Evolutionary conservation across 1,140 invertebrate genomes (phyloP), one percentile per base, ranked within the genome.

Genomic region (Oncopeltus fasciatus): DNA sequence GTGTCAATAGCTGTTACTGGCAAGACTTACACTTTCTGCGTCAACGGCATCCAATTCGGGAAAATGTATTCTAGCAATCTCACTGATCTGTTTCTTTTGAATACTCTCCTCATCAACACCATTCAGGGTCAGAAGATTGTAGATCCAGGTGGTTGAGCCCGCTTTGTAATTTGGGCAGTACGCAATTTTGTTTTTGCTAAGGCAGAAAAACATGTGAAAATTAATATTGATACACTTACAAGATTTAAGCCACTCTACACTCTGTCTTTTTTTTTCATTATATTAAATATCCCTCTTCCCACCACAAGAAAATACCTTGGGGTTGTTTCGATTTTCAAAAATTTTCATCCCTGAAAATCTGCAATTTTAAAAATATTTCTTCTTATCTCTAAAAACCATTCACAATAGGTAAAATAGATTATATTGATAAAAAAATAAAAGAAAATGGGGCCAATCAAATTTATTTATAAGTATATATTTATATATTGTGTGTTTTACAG

Each of bases 141-240:
- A 75, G 65, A 81, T 74, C 77, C 77, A 80, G 0, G 72, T 73
- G 14, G 78, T 74, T 62, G 76, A 78, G 14, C 74, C 79, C 16
- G 77, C 75, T 71, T 81, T 81, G 63, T 78, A 81, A 47, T 81
- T 70, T 12, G 80, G 79, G 64, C 79, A 81, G 76, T 77, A 81
- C 0, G 75, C 74, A 49, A 81, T 61, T 28, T 71, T 68, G 60
- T 77, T 70, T 44, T 68, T 67, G 65, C 77, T 79, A 64, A 4
- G 61, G 67, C 46, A 56, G 26, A 24, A 14, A 12, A 51, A 33
- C 18, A 51, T 14, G 20, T 53, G 18, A 3, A 29, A 21, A 5
- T 61, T 24, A 21, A 28, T 29, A 16, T 29, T 12, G 20, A 49
- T 28, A 20, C 3, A 18, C 2, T 20, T 24, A 26, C 24, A 18